These are phyloP conservation scores for Drosophila austrosaltans DNA, from an alignment of 2,888 invertebrate genomes.

Conservation along the genomic window DNA sequence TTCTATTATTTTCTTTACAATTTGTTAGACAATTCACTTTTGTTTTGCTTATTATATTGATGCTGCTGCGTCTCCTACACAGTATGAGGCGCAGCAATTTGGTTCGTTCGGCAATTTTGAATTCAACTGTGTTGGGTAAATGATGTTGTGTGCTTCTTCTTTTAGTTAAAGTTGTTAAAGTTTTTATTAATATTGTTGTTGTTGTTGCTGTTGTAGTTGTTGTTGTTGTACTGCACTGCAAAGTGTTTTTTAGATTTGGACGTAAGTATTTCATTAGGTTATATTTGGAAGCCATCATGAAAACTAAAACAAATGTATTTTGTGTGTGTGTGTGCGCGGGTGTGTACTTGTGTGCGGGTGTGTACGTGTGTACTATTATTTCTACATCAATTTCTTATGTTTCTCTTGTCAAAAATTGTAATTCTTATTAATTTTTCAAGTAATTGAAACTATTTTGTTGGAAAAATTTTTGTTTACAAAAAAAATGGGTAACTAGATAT, in stretches of 20 bases:
- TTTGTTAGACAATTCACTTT: constrained; percentile 4
- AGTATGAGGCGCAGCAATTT: constrained; percentile 34
- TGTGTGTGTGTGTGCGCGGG: constrained; percentile 10
- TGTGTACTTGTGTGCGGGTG: background rate
- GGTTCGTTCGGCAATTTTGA: constrained; percentile 31
- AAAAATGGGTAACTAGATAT: too few species aligned
- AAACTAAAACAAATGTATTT: constrained; percentile 23
- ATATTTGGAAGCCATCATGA: constrained; percentile 23
- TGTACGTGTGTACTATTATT: background rate
- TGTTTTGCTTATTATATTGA: background rate
- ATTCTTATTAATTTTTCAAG: too few species aligned
- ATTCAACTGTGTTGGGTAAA: constrained; percentile 16
- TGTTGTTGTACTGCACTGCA: constrained; percentile 55
- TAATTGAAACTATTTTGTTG: too few species aligned
- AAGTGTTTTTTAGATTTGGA: constrained; percentile 55
- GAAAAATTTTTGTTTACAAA: too few species aligned
- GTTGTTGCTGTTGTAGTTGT: constrained; percentile 44
- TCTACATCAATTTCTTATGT: background rate
- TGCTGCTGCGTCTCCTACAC: constrained; percentile 25
- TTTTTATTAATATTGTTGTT: constrained; percentile 33
- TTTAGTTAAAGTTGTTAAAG: constrained; percentile 33
- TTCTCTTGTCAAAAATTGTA: too few species aligned
- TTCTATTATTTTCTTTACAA: constrained; percentile 28
- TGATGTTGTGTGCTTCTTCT: constrained; percentile 18
- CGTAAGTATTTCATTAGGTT: constrained; percentile 54